phyloP scores from a whole-genome alignment of 1,140 invertebrate genomes.

The Maconellicoccus hirsutus region DNA sequence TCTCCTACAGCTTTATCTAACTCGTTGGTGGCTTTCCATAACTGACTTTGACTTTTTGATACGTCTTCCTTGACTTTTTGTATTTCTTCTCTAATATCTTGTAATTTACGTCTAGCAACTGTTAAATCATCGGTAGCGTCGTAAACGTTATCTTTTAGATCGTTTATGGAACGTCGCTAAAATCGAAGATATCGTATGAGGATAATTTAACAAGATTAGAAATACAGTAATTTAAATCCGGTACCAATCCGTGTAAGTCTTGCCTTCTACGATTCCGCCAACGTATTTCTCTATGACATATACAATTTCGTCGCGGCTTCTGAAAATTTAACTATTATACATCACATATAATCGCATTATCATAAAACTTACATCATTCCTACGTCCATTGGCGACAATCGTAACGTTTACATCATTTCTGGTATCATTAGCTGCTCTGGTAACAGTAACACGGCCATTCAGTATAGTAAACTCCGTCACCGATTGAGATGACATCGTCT shows the following conservation, averaged over 20 bases:
- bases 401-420: conserved; percentile 11
- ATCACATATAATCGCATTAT: neutral
- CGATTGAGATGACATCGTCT: conserved; percentile 3
- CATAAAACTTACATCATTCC: neutral
- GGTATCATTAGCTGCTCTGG: conserved; percentile 11
- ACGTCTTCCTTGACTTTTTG: conserved; percentile 1
- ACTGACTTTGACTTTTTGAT: neutral
- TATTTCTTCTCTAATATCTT: neutral
- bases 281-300: conserved; percentile 12
- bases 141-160: conserved; percentile 11
- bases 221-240: no score
- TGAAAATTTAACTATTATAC: neutral
- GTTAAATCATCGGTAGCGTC: neutral
- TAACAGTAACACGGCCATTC: conserved; percentile 1
- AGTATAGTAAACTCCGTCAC: conserved; percentile 13
- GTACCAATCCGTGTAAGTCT: neutral
- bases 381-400: neutral
- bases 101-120: neutral
- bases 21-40: neutral
- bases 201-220: no score
- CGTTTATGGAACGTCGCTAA: neutral
- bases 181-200: no score
- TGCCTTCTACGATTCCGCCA: conserved; percentile 9
- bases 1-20: neutral
- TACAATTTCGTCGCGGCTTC: neutral